These are phyloP conservation scores for Candoia aspera DNA, from an alignment of 2,113 vertebrate species.

Conservation along the genomic window DNA sequence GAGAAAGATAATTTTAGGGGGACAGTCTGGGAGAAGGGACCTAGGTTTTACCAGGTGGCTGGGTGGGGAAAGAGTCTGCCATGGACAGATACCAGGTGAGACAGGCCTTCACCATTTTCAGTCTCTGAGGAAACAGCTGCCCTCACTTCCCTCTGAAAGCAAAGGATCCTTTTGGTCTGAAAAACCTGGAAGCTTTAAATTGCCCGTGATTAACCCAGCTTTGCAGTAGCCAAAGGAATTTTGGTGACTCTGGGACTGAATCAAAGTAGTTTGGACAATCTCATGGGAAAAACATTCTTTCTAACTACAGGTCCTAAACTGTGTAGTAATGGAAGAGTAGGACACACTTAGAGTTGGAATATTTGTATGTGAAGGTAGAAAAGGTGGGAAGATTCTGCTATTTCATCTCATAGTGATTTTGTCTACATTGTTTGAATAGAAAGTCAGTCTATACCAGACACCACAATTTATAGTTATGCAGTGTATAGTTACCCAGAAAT, in stretches of 20 bases:
- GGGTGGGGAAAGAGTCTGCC: background rate
- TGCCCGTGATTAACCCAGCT: background rate
- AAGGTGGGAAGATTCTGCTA: background rate
- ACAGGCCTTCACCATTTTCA: background rate
- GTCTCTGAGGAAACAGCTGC: background rate
- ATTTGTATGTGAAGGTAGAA: background rate
- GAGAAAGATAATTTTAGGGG: background rate
- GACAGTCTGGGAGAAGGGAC: background rate
- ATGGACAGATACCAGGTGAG: background rate
- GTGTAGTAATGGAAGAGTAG: background rate
- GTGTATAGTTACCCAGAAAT: background rate
- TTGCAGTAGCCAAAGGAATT: background rate
- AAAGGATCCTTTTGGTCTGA: background rate
- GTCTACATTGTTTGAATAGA: background rate
- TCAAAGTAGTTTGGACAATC: background rate
- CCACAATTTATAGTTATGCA: background rate
- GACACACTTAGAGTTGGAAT: background rate
- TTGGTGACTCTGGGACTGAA: background rate
- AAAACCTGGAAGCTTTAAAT: background rate
- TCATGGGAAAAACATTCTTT: background rate
- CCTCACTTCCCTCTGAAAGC: background rate
- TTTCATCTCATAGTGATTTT: background rate
- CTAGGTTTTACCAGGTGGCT: background rate
- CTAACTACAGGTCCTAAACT: background rate
- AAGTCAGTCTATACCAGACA: background rate